Evolutionary conservation across 2,888 invertebrate genomes (phyloP).

Genomic region (Cryptocephalus moraei): DNA sequence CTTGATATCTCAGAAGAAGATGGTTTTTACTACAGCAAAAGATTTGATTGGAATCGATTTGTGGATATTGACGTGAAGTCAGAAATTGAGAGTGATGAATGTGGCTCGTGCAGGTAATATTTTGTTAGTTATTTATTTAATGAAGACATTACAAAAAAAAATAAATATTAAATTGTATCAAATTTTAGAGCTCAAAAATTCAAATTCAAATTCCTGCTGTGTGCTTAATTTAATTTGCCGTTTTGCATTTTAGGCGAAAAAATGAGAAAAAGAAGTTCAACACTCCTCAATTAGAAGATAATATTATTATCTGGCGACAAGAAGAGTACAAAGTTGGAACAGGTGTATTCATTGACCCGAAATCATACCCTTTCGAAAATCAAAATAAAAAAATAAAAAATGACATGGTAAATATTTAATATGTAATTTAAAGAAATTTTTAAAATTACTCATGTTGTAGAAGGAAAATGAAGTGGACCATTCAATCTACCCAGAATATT

Average conservation of each 20-base stretch:
- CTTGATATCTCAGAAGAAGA: conserved; percentile 43
- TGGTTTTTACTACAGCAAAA: conserved; percentile 39
- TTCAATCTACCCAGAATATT: conserved; percentile 68
- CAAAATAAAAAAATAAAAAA: neutral
- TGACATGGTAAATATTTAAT: neutral
- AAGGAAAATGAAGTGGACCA: conserved; percentile 51
- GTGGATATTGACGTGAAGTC: conserved; percentile 38
- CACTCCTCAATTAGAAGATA: conserved; percentile 41
- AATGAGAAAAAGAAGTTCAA: conserved; percentile 34
- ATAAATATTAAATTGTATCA: too few relatives aligned
- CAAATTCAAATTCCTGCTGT: neutral
- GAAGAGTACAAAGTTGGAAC: conserved; percentile 55
- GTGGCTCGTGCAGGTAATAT: conserved; percentile 46
- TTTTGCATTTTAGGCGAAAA: conserved; percentile 24
- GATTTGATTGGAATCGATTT: conserved; percentile 48
- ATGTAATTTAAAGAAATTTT: neutral
- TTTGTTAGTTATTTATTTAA: too few relatives aligned
- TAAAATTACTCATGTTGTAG: conserved; percentile 6
- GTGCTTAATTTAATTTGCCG: neutral
- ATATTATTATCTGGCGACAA: conserved; percentile 46
- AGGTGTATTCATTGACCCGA: conserved; percentile 58
- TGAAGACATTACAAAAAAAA: too few relatives aligned
- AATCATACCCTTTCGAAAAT: conserved; percentile 50
- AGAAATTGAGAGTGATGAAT: conserved; percentile 38
- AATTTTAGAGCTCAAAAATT: neutral